Percentiles rank a stretch among this genome's conserved stretches.
Evolutionary conservation across 2,797 vertebrate species (phyloP).

Genomic region (Aulostomus chinensis): DNA sequence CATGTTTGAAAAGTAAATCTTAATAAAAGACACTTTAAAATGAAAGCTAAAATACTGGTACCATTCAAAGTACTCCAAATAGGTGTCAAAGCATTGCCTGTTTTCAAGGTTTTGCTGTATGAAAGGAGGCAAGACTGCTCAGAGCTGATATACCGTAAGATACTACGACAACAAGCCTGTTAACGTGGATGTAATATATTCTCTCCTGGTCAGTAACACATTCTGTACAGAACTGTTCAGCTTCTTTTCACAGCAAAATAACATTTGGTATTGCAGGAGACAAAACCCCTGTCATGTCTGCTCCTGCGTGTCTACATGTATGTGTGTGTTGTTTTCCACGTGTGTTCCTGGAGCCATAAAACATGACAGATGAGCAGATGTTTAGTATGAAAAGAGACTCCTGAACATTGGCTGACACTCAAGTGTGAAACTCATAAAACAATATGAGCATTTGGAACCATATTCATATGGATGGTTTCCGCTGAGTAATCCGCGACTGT

Average conservation of each 20-base stretch:
- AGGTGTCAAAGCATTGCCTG: not conserved
- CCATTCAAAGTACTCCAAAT: no score
- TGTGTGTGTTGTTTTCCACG: conserved; percentile 4
- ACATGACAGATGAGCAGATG: conserved; percentile 37
- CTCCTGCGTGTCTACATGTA: conserved; percentile 14
- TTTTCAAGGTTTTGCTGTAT: not conserved
- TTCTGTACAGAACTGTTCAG: conserved; percentile 1
- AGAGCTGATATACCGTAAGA: not conserved
- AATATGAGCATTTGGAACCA: conserved; percentile 41
- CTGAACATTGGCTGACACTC: conserved; percentile 49
- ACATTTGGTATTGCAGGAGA: conserved; percentile 33
- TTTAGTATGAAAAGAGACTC: conserved; percentile 27
- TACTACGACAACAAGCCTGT: not conserved
- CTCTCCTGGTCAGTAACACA: not conserved
- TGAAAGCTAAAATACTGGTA: not conserved
- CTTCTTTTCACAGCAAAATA: conserved; percentile 20
- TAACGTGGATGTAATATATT: not conserved
- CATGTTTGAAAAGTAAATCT: not conserved
- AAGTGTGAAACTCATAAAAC: conserved; percentile 58
- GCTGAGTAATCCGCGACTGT: conserved; percentile 27
- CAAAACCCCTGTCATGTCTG: conserved; percentile 24
- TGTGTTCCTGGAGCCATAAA: conserved; percentile 23
- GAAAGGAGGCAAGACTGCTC: not conserved
- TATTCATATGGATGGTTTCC: conserved; percentile 25
- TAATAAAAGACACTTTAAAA: not conserved